These are phyloP conservation scores for Eupsilia transversa DNA, from an alignment of 2,888 invertebrate genomes.

Conservation along the genomic window DNA sequence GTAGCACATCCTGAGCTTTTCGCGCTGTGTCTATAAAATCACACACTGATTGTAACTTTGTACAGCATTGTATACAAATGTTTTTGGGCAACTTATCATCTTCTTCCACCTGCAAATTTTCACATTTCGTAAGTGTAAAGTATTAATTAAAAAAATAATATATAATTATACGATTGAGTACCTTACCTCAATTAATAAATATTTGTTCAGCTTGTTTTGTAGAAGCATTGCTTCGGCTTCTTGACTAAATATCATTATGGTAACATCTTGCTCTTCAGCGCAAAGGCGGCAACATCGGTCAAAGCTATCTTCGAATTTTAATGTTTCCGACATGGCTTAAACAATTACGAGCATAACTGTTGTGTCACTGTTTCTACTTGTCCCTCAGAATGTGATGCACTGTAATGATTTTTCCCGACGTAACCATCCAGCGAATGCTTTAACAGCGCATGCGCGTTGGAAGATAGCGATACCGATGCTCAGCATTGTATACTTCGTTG, in stretches of 20 bases:
- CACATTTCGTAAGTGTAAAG: slow-evolving; percentile 3
- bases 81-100: slow-evolving; percentile 93
- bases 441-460: slow-evolving; percentile 81
- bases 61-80: slow-evolving; percentile 92
- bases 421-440: slow-evolving; percentile 63
- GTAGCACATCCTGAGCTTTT: slow-evolving; percentile 91
- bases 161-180: neutral
- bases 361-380: slow-evolving; percentile 50
- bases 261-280: slow-evolving; percentile 90
- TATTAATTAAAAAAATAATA: neutral
- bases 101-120: slow-evolving; percentile 90
- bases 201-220: slow-evolving; percentile 92
- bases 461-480: slow-evolving; percentile 60
- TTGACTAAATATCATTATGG: slow-evolving; percentile 92
- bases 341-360: slow-evolving; percentile 49
- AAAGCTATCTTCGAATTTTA: slow-evolving; percentile 74
- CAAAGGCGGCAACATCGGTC: slow-evolving; percentile 92
- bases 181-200: slow-evolving; percentile 92
- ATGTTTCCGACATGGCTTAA: slow-evolving; percentile 70
- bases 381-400: slow-evolving; percentile 59
- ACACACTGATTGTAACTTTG: slow-evolving; percentile 92
- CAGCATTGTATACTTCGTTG: slow-evolving; percentile 77
- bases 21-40: slow-evolving; percentile 92
- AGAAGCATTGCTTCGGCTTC: slow-evolving; percentile 92
- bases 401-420: slow-evolving; percentile 81